A percentile compares a stretch with the other conserved stretches of the same genome.
phyloP scores from a whole-genome alignment of 2,888 invertebrate genomes.

The Axea sp. region DNA sequence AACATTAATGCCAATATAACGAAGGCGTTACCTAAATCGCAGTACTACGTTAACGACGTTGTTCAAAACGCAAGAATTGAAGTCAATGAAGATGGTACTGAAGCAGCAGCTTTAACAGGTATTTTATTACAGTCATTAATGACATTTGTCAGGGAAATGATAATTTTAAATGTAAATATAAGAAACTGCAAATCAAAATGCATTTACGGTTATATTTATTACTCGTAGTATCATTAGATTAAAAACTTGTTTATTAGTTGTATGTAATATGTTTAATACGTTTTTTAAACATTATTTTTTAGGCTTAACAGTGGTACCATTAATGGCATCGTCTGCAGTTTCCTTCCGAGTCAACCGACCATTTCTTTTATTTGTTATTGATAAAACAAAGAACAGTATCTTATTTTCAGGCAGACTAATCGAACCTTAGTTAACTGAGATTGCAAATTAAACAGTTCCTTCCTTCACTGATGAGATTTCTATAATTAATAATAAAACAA shows the following conservation, averaged over 20 bases:
- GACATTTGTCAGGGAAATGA: too few relatives aligned
- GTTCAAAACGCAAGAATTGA: conserved; percentile 84
- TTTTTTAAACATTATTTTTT: too few relatives aligned
- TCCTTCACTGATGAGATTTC: conserved; percentile 19
- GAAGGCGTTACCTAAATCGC: conserved; percentile 80
- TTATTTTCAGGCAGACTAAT: conserved; percentile 84
- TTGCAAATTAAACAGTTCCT: conserved; percentile 30
- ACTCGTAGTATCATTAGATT: too few relatives aligned
- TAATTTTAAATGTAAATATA: too few relatives aligned
- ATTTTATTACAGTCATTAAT: too few relatives aligned
- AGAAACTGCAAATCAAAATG: too few relatives aligned
- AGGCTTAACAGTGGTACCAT: conserved; percentile 82
- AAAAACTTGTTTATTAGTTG: too few relatives aligned
- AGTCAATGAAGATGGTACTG: conserved; percentile 84
- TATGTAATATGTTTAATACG: too few relatives aligned
- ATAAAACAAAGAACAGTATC: conserved; percentile 80
- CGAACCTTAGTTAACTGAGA: conserved; percentile 76
- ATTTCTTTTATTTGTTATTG: conserved; percentile 84
- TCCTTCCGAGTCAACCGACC: conserved; percentile 82
- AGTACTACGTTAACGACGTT: conserved; percentile 81
- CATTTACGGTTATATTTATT: too few relatives aligned
- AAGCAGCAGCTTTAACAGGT: conserved; percentile 83
- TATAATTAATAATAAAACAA: too few relatives aligned
- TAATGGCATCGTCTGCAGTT: conserved; percentile 81
- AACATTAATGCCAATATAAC: conserved; percentile 81